phyloP scores from a whole-genome alignment of 1,140 invertebrate species.

The Drosophila seguyi region DNA sequence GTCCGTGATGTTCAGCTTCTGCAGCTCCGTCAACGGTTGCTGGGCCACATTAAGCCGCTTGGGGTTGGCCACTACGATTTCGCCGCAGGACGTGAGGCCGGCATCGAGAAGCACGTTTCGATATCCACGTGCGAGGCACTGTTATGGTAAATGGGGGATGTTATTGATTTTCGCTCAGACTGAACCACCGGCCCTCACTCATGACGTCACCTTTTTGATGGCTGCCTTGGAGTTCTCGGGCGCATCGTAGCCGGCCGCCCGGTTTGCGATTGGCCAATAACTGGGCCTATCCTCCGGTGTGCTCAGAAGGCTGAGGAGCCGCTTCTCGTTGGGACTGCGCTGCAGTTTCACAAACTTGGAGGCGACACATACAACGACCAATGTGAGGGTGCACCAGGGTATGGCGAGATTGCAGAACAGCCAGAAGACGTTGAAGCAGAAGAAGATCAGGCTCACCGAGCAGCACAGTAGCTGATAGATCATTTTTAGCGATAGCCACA shows the following conservation, averaged over 20 bases:
- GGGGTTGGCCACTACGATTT: constrained; percentile 81
- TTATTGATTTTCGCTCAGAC: constrained; percentile 73
- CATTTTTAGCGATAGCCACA: constrained; percentile 79
- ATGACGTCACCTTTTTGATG: constrained; percentile 77
- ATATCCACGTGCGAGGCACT: constrained; percentile 82
- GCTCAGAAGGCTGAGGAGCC: constrained; percentile 64
- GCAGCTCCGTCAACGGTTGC: constrained; percentile 68
- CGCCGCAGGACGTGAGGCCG: constrained; percentile 74
- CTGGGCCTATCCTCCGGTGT: constrained; percentile 68
- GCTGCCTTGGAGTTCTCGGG: constrained; percentile 83
- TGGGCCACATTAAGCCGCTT: constrained; percentile 65
- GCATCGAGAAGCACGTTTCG: constrained; percentile 79
- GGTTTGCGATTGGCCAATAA: constrained; percentile 82
- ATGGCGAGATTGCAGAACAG: constrained; percentile 82
- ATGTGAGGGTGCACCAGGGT: constrained; percentile 77
- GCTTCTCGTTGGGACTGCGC: constrained; percentile 77
- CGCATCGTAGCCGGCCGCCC: constrained; percentile 81
- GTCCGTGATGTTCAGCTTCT: constrained; percentile 76
- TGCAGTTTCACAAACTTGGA: constrained; percentile 83
- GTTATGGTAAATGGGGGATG: constrained; percentile 33
- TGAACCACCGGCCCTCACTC: constrained; percentile 23
- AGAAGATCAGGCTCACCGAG: constrained; percentile 71
- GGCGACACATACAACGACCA: constrained; percentile 75
- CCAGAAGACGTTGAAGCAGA: constrained; percentile 82
- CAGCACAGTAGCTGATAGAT: constrained; percentile 79